Evolutionary conservation across 2,797 vertebrate genomes (phyloP).

Genomic region (Menidia menidia): DNA sequence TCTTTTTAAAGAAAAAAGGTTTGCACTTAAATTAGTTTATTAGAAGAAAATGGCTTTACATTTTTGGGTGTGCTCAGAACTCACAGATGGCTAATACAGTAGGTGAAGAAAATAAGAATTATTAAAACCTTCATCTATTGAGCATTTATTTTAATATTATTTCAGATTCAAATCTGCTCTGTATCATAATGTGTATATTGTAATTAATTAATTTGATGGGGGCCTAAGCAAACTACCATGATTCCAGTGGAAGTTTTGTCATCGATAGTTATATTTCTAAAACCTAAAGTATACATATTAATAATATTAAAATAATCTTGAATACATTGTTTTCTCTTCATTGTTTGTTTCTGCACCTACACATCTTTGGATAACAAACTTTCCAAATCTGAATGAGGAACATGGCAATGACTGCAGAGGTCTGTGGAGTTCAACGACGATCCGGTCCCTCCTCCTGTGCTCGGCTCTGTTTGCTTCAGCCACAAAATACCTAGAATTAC

Average conservation of each 20-base stretch:
- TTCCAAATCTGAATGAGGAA: constrained; percentile 14
- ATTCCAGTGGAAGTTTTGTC: constrained; percentile 89
- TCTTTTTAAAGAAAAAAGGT: constrained; percentile 85
- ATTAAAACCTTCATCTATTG: constrained; percentile 91
- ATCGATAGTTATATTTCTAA: constrained; percentile 95
- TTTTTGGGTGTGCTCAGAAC: constrained; percentile 84
- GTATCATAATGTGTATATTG: constrained; percentile 92
- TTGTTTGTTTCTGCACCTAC: constrained; percentile 72
- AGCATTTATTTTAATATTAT: constrained; percentile 97
- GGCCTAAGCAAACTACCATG: constrained; percentile 85
- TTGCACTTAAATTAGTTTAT: constrained; percentile 94
- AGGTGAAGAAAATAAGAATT: constrained; percentile 82
- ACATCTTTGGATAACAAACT: constrained; percentile 33
- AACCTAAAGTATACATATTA: constrained; percentile 90
- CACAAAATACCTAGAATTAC: background rate
- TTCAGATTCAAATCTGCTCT: constrained; percentile 90
- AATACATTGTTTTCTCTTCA: constrained; percentile 86
- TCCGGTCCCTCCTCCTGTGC: background rate
- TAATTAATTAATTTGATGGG: constrained; percentile 89
- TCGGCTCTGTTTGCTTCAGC: background rate
- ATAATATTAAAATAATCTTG: constrained; percentile 93
- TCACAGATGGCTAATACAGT: constrained; percentile 84
- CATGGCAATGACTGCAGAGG: background rate
- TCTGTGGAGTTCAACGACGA: background rate
- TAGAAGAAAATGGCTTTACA: constrained; percentile 90